Base-by-base conservation (phyloP, 2,113 vertebrate genomes). In the Macaca mulatta region DNA sequence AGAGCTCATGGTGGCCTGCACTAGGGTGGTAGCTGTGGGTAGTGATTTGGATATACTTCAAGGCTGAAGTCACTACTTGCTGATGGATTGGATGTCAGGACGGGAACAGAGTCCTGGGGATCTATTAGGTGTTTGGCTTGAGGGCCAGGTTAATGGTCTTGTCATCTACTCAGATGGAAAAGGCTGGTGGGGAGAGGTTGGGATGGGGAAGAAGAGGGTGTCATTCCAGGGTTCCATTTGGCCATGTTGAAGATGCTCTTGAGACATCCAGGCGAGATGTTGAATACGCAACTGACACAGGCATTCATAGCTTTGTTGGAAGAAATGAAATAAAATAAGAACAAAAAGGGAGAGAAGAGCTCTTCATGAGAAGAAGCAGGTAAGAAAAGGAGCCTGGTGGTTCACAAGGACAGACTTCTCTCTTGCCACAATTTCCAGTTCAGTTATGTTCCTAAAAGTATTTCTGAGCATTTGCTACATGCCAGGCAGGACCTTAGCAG, bases 1-100 rank as follows among this genome's bases (percentile, higher is more conserved):
- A 1, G 23, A 55, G n/a, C 32, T 27, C 0, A 1, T 3, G 32
- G 93, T 0, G 2, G 27, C 13, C n/a, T 43, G 30, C 59, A 57
- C 43, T 3, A 22, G 57, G 77, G 22, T 25, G 25, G 22, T 20
- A 9, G 59, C 70, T 16, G 13, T 10, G 22, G 3, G 16, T 4
- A 13, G 30, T 22, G 61, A 79, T n/a, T 13, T 38, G 55, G 72
- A 27, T 30, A 20, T 30, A 4, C 45, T 69, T 38, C 3, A 12
- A 22, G 43, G 45, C 16, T 35, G 23, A 67, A 35, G 38, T 61
- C 67, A 77, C 14, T 14, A 23, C 38, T 79, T 12, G 38, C n/a
- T 35, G 32, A 59, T 20, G 27, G 32, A 35, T 1, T 32, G 32
- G 23, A 20, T 45, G 1, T 35, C 61, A 64, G 84, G 75, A 20